Evolutionary conservation across 2,797 vertebrate species (phyloP), one percentile per base, ranked within the genome.

Genomic region (Poecilia velifera): DNA sequence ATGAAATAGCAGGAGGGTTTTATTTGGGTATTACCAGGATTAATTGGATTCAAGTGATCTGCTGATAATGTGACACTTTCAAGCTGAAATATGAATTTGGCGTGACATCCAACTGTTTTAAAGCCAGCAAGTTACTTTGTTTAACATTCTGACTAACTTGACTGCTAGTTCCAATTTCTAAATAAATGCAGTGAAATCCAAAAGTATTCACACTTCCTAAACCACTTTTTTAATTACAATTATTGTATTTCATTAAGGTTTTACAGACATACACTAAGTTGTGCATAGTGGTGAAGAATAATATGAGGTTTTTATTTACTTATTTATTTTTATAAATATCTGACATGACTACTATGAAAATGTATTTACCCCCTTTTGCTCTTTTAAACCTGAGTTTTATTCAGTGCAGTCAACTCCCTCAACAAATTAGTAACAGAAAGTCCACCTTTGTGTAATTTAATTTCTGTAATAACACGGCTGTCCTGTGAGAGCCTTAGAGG

Each of bases 31-130:
- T 88, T 92, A 92, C 88, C 62, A 81, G 90, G 91, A 94, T 93
- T 92, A 93, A 94, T 94, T 94, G 89, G 86, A 92, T 92, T 92
- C 79, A 73, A 86, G 90, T 89, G 89, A 91, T 90, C 87, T 85
- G 49, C 72, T 91, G 72, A 84, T 88, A 90, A 92, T 92, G 87
- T 90, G 88, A 92, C 86, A 93, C 76, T 89, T 87, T 91, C 79
- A 86, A 90, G 81, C 66, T 78, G 84, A 88, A 87, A 89, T 90
- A 89, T 86, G 86, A 91, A 87, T 71, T 72, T 9, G 66, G 73
- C 73, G 79, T 80, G 74, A 82, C 81, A 59, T 79, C 73, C 72
- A 82, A 39, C 74, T 31, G 45, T 73, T 87, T 66, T 62, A 80
- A 76, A 73, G 73, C 43, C 6, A 79, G 73, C 62, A 57, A 53